phyloP scores from a whole-genome alignment of 2,113 vertebrate species.

The zebrafish (Danio rerio) region GRCz12tu NC_133181.1:47472001-47472500 shows the following conservation, averaged over 20 bases:
- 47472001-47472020: conserved; percentile 54
- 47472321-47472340: not conserved
- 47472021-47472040: conserved; percentile 63
- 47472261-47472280: conserved; percentile 5
- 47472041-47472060: conserved; percentile 62
- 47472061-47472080: conserved; percentile 64
- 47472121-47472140: conserved; percentile 51
- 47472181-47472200: conserved; percentile 71
- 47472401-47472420: not conserved
- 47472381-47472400: not conserved
- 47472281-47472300: not conserved
- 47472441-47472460: not conserved
- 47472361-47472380: not conserved
- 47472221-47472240: conserved; percentile 45
- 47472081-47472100: conserved; percentile 68
- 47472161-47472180: conserved; percentile 65
- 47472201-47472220: conserved; percentile 65
- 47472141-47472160: conserved; percentile 46
- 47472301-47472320: not conserved
- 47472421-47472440: too few relatives aligned
- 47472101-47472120: conserved; percentile 64
- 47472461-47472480: not conserved
- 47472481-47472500: too few relatives aligned
- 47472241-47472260: conserved; percentile 38
- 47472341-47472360: not conserved